Evolutionary conservation across 2,113 vertebrate species (phyloP), one percentile per base, ranked within the genome.

Genomic region (Etheostoma spectabile): DNA sequence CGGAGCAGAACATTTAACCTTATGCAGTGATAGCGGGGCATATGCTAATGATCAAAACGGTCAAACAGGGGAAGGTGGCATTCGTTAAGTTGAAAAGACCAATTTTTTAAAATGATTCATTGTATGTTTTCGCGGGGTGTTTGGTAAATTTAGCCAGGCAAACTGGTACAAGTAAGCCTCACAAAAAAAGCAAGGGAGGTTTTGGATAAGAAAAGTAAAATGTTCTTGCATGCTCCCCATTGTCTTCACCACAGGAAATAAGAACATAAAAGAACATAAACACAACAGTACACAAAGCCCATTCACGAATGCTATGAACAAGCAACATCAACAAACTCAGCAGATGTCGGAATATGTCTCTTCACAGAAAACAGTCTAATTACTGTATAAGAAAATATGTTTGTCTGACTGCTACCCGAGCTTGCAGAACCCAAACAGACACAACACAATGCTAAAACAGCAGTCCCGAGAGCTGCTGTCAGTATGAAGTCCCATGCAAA

Each of bases 401-500:
- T 74, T 61, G 71, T 62, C 35, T 3, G 24, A 49, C 49, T 64
- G 63, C 67, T 69, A 57, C 51, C 11, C 60, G 21, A 30, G 49
- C 16, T 33, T n/a, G 3, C 33, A 73, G 46, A 82, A 71, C 67
- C 83, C 56, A 78, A 81, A 86, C 27, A 53, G 21, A 63, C 78
- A 81, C 52, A 78, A 65, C 52, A 72, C 66, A 71, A 82, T 59
- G 72, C 78, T 69, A 78, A 38, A 87, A 30, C 77, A 73, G 81
- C 80, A 74, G 27, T 65, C 18, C 21, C 27, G 22, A 16, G 52
- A 65, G 52, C 66, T 42, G 59, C 79, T 70, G 81, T 16, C 62
- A 68, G 68, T 74, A 53, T 63, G 22, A 89, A 64, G 65, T 89
- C 84, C 72, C 51, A 60, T 73, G 74, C 70, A 79, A 90, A 87